Conservation (phyloP, 2,113 vertebrate species). For the Plestiodon gilberti region DNA sequence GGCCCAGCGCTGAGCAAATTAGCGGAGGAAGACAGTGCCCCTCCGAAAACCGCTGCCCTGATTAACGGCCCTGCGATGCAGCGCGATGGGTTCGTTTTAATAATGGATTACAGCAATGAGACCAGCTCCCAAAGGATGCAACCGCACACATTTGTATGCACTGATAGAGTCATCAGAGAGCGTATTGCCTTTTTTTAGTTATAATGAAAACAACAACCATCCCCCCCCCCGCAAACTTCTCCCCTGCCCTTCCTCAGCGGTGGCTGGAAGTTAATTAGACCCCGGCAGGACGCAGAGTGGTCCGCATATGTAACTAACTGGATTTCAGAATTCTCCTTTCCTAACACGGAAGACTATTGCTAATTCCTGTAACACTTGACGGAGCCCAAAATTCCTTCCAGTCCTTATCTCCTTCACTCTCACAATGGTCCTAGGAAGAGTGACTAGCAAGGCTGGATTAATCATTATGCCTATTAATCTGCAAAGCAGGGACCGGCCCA, state of each 20-base stretch:
- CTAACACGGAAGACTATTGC: no score
- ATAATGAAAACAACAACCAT: not conserved
- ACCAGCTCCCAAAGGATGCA: constrained; percentile 48
- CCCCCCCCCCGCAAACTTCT: not conserved
- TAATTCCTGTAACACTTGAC: not conserved
- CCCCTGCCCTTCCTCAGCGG: not conserved
- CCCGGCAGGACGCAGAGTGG: not conserved
- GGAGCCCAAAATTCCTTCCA: not conserved
- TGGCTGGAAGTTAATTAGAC: not conserved
- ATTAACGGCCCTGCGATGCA: constrained; percentile 62
- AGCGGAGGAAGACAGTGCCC: constrained; percentile 62
- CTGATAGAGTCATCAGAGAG: constrained; percentile 38
- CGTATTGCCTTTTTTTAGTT: constrained; percentile 17
- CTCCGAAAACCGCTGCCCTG: constrained; percentile 62
- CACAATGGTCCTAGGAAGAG: not conserved
- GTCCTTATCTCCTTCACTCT: not conserved
- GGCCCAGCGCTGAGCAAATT: constrained; percentile 63
- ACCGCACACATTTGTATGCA: constrained; percentile 36
- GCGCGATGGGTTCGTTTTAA: constrained; percentile 69
- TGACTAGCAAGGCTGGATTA: not conserved
- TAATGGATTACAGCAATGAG: constrained; percentile 58
- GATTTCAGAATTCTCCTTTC: no score
- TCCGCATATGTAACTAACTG: not conserved
- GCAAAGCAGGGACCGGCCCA: not conserved
- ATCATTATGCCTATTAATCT: not conserved